These are phyloP conservation scores for Oryzias woworae DNA, from an alignment of 2,113 vertebrate genomes.

Conservation along the genomic window DNA sequence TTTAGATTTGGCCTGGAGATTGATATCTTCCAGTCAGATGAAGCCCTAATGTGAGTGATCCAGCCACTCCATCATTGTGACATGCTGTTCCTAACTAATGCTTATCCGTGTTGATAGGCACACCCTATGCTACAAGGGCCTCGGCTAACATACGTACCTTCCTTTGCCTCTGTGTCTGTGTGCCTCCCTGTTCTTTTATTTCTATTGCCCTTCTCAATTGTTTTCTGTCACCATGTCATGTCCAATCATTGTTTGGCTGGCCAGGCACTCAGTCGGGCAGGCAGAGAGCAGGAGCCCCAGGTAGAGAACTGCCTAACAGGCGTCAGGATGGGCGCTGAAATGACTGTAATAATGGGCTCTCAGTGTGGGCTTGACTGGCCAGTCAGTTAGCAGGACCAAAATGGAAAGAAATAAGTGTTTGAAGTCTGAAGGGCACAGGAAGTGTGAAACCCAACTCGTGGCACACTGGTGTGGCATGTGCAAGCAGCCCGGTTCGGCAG, in stretches of 20 bases:
- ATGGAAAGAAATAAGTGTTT: slow-evolving; percentile 80
- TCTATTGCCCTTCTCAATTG: slow-evolving; percentile 79
- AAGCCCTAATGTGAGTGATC: slow-evolving; percentile 79
- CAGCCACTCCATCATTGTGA: slow-evolving; percentile 77
- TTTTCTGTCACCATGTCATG: slow-evolving; percentile 91
- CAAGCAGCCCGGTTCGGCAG: slow-evolving; percentile 58
- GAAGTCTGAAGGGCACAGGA: slow-evolving; percentile 73
- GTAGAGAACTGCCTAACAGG: slow-evolving; percentile 80
- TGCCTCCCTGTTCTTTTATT: slow-evolving; percentile 85
- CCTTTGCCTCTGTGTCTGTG: slow-evolving; percentile 56
- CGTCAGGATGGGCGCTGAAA: slow-evolving; percentile 81
- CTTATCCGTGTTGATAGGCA: slow-evolving; percentile 84
- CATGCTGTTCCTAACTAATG: slow-evolving; percentile 77
- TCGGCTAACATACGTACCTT: slow-evolving; percentile 61
- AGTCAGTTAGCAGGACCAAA: slow-evolving; percentile 71
- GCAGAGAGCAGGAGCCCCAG: slow-evolving; percentile 77
- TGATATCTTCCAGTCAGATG: slow-evolving; percentile 82
- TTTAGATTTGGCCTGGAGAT: slow-evolving; percentile 75
- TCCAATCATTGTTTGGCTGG: slow-evolving; percentile 85
- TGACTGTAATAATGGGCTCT: slow-evolving; percentile 89
- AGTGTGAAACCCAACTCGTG: slow-evolving; percentile 61
- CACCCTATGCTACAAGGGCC: slow-evolving; percentile 75
- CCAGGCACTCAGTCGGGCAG: slow-evolving; percentile 65
- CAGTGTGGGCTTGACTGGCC: slow-evolving; percentile 75
- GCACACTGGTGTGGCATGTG: slow-evolving; percentile 69